These are phyloP conservation scores for Brachyptera risi DNA, from an alignment of 2,888 invertebrate species.

Conservation along the genomic window DNA sequence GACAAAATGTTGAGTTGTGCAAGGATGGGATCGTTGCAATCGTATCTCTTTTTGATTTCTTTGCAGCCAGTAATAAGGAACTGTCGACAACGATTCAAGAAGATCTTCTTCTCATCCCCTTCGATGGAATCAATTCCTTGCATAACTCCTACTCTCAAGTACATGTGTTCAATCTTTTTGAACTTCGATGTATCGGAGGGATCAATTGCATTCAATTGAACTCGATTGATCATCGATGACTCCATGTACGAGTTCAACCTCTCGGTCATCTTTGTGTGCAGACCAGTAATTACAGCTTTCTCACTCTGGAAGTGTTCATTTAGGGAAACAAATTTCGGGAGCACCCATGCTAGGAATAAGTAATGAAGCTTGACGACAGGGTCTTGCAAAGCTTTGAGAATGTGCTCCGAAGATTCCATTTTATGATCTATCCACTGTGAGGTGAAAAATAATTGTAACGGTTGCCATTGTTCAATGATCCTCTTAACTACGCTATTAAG, in stretches of 20 bases:
- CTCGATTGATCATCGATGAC: constrained; percentile 17
- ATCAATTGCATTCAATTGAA: constrained; percentile 25
- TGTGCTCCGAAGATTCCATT: constrained; percentile 25
- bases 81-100: not conserved
- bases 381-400: constrained; percentile 26
- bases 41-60: constrained; percentile 12
- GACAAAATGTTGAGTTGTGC: not conserved
- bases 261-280: constrained; percentile 29
- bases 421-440: constrained; percentile 18
- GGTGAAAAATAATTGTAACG: constrained; percentile 23
- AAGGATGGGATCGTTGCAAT: not conserved
- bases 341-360: constrained; percentile 31
- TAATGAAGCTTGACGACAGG: constrained; percentile 25
- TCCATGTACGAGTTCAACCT: constrained; percentile 27
- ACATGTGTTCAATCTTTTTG: constrained; percentile 28
- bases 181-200: constrained; percentile 25
- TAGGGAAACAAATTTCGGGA: constrained; percentile 19
- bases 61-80: constrained; percentile 6
- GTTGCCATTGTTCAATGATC: constrained; percentile 26
- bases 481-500: constrained; percentile 23
- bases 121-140: not conserved
- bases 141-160: constrained; percentile 25
- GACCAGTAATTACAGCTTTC: constrained; percentile 26
- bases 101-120: not conserved
- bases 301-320: constrained; percentile 32